A percentile compares a stretch with the other conserved stretches of the same genome.
These are phyloP conservation scores for Rhyzopertha dominica DNA, from an alignment of 1,140 invertebrate genomes.

Conservation along the genomic window DNA sequence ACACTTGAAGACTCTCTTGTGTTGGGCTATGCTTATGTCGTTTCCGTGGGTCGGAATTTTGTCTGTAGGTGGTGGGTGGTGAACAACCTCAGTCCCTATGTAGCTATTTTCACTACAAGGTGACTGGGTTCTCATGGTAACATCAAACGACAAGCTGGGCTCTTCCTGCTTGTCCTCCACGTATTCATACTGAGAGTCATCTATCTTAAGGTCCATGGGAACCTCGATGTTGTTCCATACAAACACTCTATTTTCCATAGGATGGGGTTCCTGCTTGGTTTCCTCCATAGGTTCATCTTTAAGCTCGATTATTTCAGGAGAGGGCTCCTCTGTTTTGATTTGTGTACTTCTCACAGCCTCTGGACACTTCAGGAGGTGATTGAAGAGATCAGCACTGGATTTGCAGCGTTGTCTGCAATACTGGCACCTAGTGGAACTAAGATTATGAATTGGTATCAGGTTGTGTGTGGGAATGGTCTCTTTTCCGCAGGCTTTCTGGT, in stretches of 20 bases:
- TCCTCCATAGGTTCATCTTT: conserved; percentile 36
- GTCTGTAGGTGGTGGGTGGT: conserved; percentile 27
- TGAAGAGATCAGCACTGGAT: conserved; percentile 67
- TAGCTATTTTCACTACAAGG: conserved; percentile 39
- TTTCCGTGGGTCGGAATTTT: conserved; percentile 46
- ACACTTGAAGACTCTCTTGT: conserved; percentile 72
- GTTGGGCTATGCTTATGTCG: conserved; percentile 42
- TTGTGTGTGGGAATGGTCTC: conserved; percentile 41
- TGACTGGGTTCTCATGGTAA: conserved; percentile 41
- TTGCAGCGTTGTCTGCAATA: conserved; percentile 80
- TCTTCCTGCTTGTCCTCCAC: conserved; percentile 37
- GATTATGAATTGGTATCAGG: conserved; percentile 44
- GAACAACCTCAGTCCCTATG: conserved; percentile 22
- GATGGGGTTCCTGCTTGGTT: conserved; percentile 52
- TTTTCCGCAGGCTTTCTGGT: conserved; percentile 64
- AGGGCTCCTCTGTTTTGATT: conserved; percentile 26
- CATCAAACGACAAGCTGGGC: conserved; percentile 33
- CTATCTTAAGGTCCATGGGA: conserved; percentile 40
- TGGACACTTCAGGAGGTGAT: conserved; percentile 66
- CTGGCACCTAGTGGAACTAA: conserved; percentile 75
- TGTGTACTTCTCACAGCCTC: conserved; percentile 46
- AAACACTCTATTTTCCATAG: conserved; percentile 71
- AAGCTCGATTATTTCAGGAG: conserved; percentile 46
- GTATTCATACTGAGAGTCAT: conserved; percentile 44
- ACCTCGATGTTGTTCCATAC: conserved; percentile 62